Evolutionary conservation across 1,140 invertebrate species (phyloP).

Genomic region (Plutomurus gul): DNA sequence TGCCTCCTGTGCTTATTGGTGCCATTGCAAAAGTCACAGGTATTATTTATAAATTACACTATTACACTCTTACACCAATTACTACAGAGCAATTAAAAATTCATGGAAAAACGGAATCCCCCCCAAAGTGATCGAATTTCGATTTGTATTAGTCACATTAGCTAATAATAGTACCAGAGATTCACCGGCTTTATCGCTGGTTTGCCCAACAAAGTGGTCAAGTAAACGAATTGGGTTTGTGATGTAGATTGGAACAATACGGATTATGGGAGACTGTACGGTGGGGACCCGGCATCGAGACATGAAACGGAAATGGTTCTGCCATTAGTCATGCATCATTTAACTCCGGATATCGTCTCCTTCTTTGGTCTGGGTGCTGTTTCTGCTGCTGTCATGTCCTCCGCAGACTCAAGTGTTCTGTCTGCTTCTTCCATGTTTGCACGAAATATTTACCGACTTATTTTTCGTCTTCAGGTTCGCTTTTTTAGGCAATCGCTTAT

Average conservation of each 20-base stretch:
- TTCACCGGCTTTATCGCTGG: too few species aligned
- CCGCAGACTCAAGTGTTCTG: conserved; percentile 77
- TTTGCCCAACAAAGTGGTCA: too few species aligned
- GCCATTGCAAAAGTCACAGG: conserved; percentile 71
- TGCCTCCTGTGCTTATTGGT: conserved; percentile 76
- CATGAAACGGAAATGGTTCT: conserved; percentile 67
- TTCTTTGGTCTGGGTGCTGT: conserved; percentile 78
- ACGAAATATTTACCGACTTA: conserved; percentile 76
- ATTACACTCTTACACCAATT: conserved; percentile 33
- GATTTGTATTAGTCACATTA: too few species aligned
- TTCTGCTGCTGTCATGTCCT: conserved; percentile 80
- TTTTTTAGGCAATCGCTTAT: neutral
- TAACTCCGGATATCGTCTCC: conserved; percentile 70
- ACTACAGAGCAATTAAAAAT: too few species aligned
- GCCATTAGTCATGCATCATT: conserved; percentile 74
- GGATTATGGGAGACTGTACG: conserved; percentile 59
- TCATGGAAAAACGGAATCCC: too few species aligned
- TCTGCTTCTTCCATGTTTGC: conserved; percentile 79
- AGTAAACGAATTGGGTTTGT: neutral
- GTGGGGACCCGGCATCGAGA: conserved; percentile 58
- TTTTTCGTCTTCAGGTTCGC: conserved; percentile 64
- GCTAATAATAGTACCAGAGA: too few species aligned
- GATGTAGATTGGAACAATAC: conserved; percentile 67
- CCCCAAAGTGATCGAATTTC: too few species aligned
- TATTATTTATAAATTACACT: conserved; percentile 55